A percentile compares a stretch with the other conserved stretches of the same genome.
These are phyloP conservation scores for Oxycera nigricornis DNA, from an alignment of 2,888 invertebrate species.

Conservation along the genomic window DNA sequence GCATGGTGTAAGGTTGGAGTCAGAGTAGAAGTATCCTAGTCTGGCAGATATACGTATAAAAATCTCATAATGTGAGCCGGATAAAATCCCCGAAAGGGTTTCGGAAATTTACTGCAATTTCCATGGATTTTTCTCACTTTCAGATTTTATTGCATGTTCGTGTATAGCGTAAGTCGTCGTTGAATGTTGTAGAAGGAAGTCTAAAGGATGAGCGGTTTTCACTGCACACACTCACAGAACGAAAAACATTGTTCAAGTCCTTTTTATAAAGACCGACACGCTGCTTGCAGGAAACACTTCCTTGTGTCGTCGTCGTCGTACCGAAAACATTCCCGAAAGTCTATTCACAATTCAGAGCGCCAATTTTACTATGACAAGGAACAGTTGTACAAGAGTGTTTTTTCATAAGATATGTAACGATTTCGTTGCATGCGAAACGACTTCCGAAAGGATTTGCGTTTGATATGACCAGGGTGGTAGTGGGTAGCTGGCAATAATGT, in stretches of 20 bases:
- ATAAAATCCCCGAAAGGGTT: constrained; percentile 42
- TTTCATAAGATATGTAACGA: constrained; percentile 2
- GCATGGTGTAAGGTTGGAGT: not conserved
- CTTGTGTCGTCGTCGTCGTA: too few species aligned
- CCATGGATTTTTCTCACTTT: constrained; percentile 42
- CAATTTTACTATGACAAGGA: constrained; percentile 23
- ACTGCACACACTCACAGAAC: not conserved
- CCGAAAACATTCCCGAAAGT: constrained; percentile 13
- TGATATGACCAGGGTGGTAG: too few species aligned
- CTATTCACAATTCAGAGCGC: constrained; percentile 29
- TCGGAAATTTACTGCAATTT: constrained; percentile 46
- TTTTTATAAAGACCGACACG: not conserved
- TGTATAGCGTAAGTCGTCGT: not conserved
- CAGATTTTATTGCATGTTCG: constrained; percentile 45
- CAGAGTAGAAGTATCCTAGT: not conserved
- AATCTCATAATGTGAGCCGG: constrained; percentile 34
- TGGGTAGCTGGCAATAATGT: too few species aligned
- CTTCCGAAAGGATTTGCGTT: not conserved
- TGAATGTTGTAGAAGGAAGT: not conserved
- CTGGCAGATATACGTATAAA: not conserved
- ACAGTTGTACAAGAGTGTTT: constrained; percentile 10
- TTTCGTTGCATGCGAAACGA: constrained; percentile 11
- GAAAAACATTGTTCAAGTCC: not conserved
- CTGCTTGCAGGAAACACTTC: constrained; percentile 9
- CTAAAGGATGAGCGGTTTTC: not conserved